Conservation (phyloP, 2,797 vertebrate species). For the Acipenser transmontanus region DNA sequence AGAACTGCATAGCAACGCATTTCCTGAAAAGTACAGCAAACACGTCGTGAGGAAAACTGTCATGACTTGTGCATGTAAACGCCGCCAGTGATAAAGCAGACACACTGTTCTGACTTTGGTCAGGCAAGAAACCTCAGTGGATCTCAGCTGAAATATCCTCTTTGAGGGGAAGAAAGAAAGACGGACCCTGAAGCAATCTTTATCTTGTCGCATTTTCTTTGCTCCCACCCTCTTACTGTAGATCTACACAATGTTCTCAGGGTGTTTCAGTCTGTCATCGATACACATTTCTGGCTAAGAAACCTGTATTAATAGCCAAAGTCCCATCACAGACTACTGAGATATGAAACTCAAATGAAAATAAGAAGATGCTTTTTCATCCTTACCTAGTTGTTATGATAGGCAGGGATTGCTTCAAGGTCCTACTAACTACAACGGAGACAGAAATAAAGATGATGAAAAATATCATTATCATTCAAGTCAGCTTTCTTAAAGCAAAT, state of each 20-base stretch:
- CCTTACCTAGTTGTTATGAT: neutral
- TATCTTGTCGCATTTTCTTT: neutral
- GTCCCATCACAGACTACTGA: too few relatives aligned
- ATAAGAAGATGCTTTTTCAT: neutral
- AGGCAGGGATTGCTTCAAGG: neutral
- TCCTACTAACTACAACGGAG: neutral
- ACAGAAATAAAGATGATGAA: neutral
- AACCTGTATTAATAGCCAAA: neutral
- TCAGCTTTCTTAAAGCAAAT: too few relatives aligned
- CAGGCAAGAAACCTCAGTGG: neutral
- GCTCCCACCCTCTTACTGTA: neutral
- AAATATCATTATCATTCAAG: too few relatives aligned
- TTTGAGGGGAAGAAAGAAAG: slow-evolving; percentile 2
- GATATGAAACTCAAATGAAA: too few relatives aligned
- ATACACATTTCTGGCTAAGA: neutral
- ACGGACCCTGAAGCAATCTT: neutral
- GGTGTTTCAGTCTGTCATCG: neutral
- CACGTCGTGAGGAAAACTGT: too few relatives aligned
- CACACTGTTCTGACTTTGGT: neutral
- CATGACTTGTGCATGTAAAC: too few relatives aligned
- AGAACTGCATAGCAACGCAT: too few relatives aligned
- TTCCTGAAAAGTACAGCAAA: too few relatives aligned
- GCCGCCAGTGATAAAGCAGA: neutral
- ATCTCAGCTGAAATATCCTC: neutral
- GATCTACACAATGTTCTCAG: slow-evolving; percentile 3